Evolutionary conservation across 2,113 vertebrate species (phyloP).

Genomic region (Ageneiosus marmoratus): DNA sequence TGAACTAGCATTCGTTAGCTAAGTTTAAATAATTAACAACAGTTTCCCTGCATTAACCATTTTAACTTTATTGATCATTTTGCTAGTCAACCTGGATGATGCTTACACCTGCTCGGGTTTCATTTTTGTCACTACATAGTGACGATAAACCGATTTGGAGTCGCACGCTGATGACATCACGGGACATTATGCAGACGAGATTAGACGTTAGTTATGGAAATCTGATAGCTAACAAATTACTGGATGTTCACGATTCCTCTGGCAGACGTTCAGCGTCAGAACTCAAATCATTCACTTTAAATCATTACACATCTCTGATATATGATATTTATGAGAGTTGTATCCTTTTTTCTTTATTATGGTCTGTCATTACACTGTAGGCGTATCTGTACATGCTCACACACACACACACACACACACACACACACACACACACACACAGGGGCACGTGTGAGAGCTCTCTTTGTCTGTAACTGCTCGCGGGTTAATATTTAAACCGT

Average conservation of each 20-base stretch:
- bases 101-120: no score
- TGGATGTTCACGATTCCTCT: neutral
- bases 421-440: neutral
- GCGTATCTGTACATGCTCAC: neutral
- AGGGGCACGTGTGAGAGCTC: slow-evolving; percentile 28
- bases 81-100: no score
- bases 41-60: neutral
- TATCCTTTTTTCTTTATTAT: neutral
- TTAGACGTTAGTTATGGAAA: neutral
- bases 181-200: neutral
- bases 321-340: neutral
- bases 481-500: slow-evolving; percentile 73
- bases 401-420: neutral
- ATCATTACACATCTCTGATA: slow-evolving; percentile 1
- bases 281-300: neutral
- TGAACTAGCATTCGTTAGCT: neutral
- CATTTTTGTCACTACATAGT: no score
- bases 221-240: neutral
- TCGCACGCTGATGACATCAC: neutral
- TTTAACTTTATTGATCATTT: neutral
- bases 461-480: slow-evolving; percentile 34
- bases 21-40: neutral
- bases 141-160: no score
- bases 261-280: neutral
- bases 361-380: neutral